Conservation (phyloP, 2,113 vertebrate species). For the Sprattus sprattus region DNA sequence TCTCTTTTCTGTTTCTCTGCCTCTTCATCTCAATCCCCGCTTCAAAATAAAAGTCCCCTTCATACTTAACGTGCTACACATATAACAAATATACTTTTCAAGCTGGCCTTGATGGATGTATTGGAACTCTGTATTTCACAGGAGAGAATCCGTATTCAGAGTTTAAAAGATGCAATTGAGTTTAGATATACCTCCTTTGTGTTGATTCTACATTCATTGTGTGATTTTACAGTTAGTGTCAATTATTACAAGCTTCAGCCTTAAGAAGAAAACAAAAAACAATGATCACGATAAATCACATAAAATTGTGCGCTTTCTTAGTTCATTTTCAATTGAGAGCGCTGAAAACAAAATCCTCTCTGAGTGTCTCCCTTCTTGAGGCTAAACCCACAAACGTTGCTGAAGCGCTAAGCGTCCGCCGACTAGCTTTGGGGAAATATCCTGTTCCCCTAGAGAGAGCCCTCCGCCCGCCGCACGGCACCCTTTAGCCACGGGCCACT, state of each 20-base stretch:
- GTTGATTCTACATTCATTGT: too few relatives aligned
- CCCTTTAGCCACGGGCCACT: slow-evolving; percentile 8
- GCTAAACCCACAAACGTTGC: not conserved
- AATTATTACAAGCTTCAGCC: not conserved
- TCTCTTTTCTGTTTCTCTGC: too few relatives aligned
- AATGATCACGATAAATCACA: not conserved
- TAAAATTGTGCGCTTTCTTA: too few relatives aligned
- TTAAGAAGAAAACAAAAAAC: not conserved
- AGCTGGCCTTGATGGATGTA: too few relatives aligned
- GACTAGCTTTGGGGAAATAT: not conserved
- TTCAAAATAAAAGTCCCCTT: not conserved
- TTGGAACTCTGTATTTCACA: too few relatives aligned
- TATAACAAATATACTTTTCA: too few relatives aligned
- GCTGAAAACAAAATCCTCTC: not conserved
- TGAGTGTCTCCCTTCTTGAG: not conserved
- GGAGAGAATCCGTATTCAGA: too few relatives aligned
- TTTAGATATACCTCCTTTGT: too few relatives aligned
- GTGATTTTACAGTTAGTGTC: too few relatives aligned
- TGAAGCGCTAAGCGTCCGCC: not conserved
- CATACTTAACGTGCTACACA: too few relatives aligned
- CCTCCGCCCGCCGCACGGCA: not conserved
- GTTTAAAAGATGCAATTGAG: too few relatives aligned
- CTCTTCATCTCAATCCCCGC: not conserved
- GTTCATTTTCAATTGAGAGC: too few relatives aligned
- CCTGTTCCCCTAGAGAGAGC: not conserved